Percentiles rank a stretch among this genome's conserved stretches.
These are phyloP conservation scores for Apamea epomidion DNA, from an alignment of 2,888 invertebrate species.

Conservation along the genomic window DNA sequence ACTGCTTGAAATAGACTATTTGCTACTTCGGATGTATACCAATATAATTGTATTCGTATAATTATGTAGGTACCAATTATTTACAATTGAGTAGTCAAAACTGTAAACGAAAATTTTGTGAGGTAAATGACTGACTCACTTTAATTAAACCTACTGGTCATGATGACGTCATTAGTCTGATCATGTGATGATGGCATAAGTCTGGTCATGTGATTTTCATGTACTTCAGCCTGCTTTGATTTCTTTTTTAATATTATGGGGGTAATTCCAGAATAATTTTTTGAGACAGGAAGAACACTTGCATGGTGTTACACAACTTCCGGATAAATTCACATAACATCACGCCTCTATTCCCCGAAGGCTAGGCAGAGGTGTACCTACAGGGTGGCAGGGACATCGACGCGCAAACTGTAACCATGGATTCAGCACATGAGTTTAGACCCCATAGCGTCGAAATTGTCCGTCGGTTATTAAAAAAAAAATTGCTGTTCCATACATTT, in stretches of 20 bases:
- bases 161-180: background rate
- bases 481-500: too few relatives aligned
- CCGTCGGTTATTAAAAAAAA: too few relatives aligned
- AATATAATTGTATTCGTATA: too few relatives aligned
- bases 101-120: constrained; percentile 20
- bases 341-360: background rate
- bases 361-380: background rate
- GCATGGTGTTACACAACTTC: background rate
- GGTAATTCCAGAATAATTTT: background rate
- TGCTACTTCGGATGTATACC: background rate
- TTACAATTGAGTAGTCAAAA: constrained; percentile 1
- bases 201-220: background rate
- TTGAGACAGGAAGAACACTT: background rate
- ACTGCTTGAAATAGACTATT: background rate
- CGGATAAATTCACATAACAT: background rate
- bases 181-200: background rate
- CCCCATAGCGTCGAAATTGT: too few relatives aligned
- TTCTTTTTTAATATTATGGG: background rate
- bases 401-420: too few relatives aligned
- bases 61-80: background rate
- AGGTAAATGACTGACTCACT: constrained; percentile 12
- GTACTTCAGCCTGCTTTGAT: background rate
- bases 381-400: too few relatives aligned
- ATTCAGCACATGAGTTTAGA: too few relatives aligned
- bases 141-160: background rate